phyloP scores from a whole-genome alignment of 2,797 vertebrate genomes.

The Mormyrops attenuatus region DNA sequence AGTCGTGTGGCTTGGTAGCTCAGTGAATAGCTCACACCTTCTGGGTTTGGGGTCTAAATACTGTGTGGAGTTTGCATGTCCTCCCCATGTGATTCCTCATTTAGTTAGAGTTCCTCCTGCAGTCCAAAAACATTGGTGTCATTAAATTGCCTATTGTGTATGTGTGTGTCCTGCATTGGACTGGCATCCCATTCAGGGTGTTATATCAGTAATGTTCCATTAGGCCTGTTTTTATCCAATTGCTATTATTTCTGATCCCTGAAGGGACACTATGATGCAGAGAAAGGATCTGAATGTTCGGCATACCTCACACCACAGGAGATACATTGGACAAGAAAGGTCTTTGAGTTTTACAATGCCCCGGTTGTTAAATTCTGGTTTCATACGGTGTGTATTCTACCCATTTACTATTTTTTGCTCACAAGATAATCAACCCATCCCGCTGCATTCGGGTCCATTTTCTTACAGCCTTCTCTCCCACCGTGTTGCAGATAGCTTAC shows the following conservation, averaged over 20 bases:
- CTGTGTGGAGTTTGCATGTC: not conserved
- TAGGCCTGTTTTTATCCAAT: not conserved
- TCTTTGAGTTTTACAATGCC: slow-evolving; percentile 90
- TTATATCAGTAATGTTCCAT: not conserved
- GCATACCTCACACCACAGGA: slow-evolving; percentile 36
- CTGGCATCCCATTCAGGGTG: not conserved
- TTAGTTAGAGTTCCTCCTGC: not conserved
- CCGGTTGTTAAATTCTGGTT: slow-evolving; percentile 99
- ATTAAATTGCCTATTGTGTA: not conserved
- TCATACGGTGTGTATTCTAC: slow-evolving; percentile 74
- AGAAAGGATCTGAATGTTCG: slow-evolving; percentile 57
- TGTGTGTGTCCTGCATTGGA: not conserved
- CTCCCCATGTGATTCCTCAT: not conserved
- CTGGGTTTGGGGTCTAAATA: not conserved
- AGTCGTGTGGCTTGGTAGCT: not conserved
- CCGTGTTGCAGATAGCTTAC: slow-evolving; percentile 74
- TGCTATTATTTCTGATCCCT: not conserved
- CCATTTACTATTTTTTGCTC: not conserved
- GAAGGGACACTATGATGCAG: slow-evolving; percentile 68
- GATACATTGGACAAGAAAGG: slow-evolving; percentile 67
- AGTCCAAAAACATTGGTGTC: not conserved
- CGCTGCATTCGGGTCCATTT: not conserved
- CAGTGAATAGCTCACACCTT: not conserved
- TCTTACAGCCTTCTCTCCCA: not conserved
- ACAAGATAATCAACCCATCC: not conserved